Base-by-base conservation (phyloP, 2,888 invertebrate genomes). In the Acleris cristana region DNA sequence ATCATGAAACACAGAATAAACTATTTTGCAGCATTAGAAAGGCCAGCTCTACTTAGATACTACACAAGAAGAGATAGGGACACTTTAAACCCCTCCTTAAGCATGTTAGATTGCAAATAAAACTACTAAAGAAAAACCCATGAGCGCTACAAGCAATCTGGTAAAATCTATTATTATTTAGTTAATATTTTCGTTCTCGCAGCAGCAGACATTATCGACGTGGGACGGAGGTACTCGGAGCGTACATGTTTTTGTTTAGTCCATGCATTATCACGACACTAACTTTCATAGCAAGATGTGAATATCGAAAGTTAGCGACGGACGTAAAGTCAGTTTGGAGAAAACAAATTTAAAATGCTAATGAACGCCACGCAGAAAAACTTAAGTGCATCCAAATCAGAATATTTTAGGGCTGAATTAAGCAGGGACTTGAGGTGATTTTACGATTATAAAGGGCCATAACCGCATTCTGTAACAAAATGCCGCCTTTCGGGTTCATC, bases 61-160 rank as follows among this genome's bases (percentile, higher is more conserved):
- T 16, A 23, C 21, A 30, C 49, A 55, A 18, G 19, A 55, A 55
- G 30, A 49, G 48, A 34, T 49, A 49, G 63, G 34, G 6, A 34
- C 48, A 49, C 48, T 21, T 18, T n/a, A 34, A 55, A 49, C 63
- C 34, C 63, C 55, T n/a, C 63, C 49, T 49, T 55, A 63, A 49
- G 55, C 49, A 55, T 63, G 63, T 63, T n/a, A 34, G 48, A 34
- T 63, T 16, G 54, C 21, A 63, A 63, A 63, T 63, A 63, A 63
- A 63, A 54, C 63, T 55, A 55, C 34, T 10, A 21, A n/a, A 45
- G 62, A 63, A 63, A 63, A 63, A 55, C 55, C 23, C 23, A 34
- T 34, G 49, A 49, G 48, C 49, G 55, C 55, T 49, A 49, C 55
- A 53, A 61, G 60, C n/a, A 61, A 61, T 61, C 52, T 53, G 8